These are phyloP conservation scores for Leptinotarsa defecta DNA, from an alignment of 1,140 invertebrate species.

Conservation along the genomic window DNA sequence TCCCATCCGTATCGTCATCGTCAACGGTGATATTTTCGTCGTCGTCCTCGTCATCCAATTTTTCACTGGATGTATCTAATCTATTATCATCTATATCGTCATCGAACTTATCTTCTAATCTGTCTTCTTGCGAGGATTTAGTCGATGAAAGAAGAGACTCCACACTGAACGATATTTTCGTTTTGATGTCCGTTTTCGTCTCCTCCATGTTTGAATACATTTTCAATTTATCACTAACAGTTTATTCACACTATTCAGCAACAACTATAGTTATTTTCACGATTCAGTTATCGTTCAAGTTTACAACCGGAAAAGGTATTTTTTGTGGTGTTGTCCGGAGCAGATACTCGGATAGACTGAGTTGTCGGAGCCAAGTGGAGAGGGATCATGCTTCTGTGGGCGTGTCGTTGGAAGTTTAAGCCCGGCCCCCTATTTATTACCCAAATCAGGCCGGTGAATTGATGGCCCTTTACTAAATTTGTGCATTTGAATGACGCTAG, in stretches of 20 bases:
- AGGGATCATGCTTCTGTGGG: slow-evolving; percentile 42
- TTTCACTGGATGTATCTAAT: slow-evolving; percentile 43
- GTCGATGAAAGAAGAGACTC: slow-evolving; percentile 50
- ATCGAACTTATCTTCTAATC: slow-evolving; percentile 37
- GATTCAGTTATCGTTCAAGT: not conserved
- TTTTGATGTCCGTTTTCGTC: slow-evolving; percentile 52
- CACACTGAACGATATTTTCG: slow-evolving; percentile 56
- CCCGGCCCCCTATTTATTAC: slow-evolving; percentile 46
- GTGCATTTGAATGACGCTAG: slow-evolving; percentile 41
- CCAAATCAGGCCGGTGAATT: slow-evolving; percentile 45
- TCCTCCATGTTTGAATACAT: slow-evolving; percentile 50
- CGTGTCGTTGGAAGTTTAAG: slow-evolving; percentile 19
- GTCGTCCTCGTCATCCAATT: slow-evolving; percentile 49
- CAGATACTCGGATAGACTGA: slow-evolving; percentile 40
- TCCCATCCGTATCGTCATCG: slow-evolving; percentile 49
- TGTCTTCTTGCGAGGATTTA: slow-evolving; percentile 31
- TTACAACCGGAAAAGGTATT: slow-evolving; percentile 12
- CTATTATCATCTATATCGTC: slow-evolving; percentile 39
- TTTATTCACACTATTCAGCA: slow-evolving; percentile 4
- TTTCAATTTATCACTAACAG: slow-evolving; percentile 19
- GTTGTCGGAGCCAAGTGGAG: slow-evolving; percentile 28
- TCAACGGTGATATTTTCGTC: slow-evolving; percentile 52
- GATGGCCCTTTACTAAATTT: slow-evolving; percentile 46
- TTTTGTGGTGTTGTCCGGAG: slow-evolving; percentile 37
- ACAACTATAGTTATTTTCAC: slow-evolving; percentile 15